phyloP scores from a whole-genome alignment of 2,113 vertebrate genomes.

The Pelvicachromis taeniatus region DNA sequence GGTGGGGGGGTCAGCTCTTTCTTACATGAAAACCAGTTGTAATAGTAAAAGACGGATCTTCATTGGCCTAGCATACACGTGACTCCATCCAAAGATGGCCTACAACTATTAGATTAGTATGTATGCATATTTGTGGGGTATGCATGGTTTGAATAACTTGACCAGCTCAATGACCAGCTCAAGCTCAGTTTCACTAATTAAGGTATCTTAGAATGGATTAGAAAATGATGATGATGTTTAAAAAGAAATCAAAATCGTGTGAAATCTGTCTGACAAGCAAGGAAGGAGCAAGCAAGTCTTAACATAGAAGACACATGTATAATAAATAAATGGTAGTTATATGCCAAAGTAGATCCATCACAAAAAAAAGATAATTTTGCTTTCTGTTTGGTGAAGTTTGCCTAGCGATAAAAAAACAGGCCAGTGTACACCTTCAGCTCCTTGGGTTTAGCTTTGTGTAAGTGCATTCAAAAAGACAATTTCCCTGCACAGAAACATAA shows the following conservation, averaged over 20 bases:
- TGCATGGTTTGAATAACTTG: constrained; percentile 24
- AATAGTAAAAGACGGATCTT: constrained; percentile 39
- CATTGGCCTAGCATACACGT: constrained; percentile 20
- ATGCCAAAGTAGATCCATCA: constrained; percentile 73
- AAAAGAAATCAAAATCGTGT: constrained; percentile 6
- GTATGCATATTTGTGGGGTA: constrained; percentile 26
- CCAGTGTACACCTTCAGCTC: constrained; percentile 26
- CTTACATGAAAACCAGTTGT: constrained; percentile 88
- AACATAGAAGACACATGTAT: constrained; percentile 43
- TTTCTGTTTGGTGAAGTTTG: constrained; percentile 54
- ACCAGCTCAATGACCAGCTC: constrained; percentile 14
- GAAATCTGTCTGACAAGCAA: constrained; percentile 20
- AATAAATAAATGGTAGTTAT: constrained; percentile 65
- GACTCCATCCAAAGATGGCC: constrained; percentile 20
- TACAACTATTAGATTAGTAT: constrained; percentile 29
- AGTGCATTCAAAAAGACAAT: constrained; percentile 32
- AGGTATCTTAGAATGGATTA: constrained; percentile 10
- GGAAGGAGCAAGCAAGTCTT: constrained; percentile 11
- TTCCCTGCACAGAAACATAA: constrained; percentile 40
- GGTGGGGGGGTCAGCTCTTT: constrained; percentile 66
- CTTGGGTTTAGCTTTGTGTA: constrained; percentile 34
- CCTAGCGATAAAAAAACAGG: constrained; percentile 25
- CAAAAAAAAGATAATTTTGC: constrained; percentile 35
- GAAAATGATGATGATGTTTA: neutral
- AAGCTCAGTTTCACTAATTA: constrained; percentile 34